phyloP scores from a whole-genome alignment of 2,797 vertebrate species.

The Alosa sapidissima region DNA sequence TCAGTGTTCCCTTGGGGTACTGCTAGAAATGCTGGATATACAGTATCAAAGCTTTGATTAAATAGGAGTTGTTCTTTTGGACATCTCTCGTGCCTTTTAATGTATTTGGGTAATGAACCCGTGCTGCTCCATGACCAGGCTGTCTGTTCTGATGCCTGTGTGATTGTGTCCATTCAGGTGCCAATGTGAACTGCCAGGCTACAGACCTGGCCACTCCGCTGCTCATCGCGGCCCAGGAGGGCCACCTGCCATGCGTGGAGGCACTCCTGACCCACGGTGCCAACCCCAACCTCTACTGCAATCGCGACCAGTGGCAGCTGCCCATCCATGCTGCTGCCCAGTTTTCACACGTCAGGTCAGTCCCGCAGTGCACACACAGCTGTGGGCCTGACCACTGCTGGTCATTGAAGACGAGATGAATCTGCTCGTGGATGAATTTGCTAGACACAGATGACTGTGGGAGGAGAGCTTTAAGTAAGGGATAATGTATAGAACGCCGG shows the following conservation, averaged over 20 bases:
- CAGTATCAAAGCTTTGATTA: no score
- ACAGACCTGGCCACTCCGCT: constrained; percentile 88
- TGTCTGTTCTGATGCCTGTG: constrained; percentile 31
- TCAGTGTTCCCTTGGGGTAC: not conserved
- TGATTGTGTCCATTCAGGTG: constrained; percentile 70
- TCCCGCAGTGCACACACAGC: no score
- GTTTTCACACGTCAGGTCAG: constrained; percentile 84
- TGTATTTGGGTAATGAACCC: no score
- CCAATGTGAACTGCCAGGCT: constrained; percentile 83
- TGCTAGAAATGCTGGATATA: not conserved
- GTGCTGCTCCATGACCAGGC: not conserved
- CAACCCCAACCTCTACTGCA: constrained; percentile 85
- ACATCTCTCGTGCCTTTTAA: no score
- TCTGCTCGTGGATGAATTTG: no score
- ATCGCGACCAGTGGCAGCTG: constrained; percentile 84
- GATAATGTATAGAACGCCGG: no score
- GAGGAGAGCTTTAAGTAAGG: no score
- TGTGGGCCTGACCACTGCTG: no score
- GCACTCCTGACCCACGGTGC: constrained; percentile 79
- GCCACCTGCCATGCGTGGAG: constrained; percentile 82
- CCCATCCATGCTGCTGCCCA: constrained; percentile 91
- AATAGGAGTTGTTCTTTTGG: no score
- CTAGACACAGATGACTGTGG: no score
- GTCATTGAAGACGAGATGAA: no score
- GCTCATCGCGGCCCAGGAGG: constrained; percentile 92